Evolutionary conservation across 2,113 vertebrate genomes (phyloP), one percentile per base, ranked within the genome.

Genomic region (Phocoena sinus): DNA sequence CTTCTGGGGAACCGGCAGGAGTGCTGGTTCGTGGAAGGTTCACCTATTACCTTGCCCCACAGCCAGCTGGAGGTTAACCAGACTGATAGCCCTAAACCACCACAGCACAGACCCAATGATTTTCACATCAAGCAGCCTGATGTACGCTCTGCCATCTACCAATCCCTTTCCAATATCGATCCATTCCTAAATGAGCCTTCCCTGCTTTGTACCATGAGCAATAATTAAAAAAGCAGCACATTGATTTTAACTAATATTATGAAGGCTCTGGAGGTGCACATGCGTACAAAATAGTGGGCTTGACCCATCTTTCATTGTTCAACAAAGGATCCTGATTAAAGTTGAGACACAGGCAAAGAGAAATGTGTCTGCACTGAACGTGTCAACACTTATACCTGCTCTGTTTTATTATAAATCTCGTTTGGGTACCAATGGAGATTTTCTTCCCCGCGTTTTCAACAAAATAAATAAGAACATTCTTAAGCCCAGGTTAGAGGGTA

Each of bases 221-320:
- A 99, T 99, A 99, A 99, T 99, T 99, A 99, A 99, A 99, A 99
- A 99, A 99, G 99, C 99, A 99, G 99, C 99, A 99, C 99, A 99
- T 99, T 99, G 99, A 99, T 99, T 99, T 99, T 99, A 99, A 99
- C 99, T 99, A 99, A 99, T 99, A 99, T 99, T 99, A 99, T 99
- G 99, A 99, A 99, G 99, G 99, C 99, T 99, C 99, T 99, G 99
- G 99, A 99, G 99, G 99, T 99, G 99, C 99, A 99, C 99, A 99
- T 99, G 99, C 99, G 99, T 99, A 99, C 99, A 99, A 99, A 99
- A 99, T 98, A 99, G 99, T 97, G 92, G 98, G 99, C 98, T 98
- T 98, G 98, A 97, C 98, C 99, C 98, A 98, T 99, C 98, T 97
- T 98, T 99, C 99, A 99, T 98, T 97, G 98, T 95, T 97, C 98